Base-by-base conservation (phyloP, 2,113 vertebrate species). In the Nycticryphes semicollaris region DNA sequence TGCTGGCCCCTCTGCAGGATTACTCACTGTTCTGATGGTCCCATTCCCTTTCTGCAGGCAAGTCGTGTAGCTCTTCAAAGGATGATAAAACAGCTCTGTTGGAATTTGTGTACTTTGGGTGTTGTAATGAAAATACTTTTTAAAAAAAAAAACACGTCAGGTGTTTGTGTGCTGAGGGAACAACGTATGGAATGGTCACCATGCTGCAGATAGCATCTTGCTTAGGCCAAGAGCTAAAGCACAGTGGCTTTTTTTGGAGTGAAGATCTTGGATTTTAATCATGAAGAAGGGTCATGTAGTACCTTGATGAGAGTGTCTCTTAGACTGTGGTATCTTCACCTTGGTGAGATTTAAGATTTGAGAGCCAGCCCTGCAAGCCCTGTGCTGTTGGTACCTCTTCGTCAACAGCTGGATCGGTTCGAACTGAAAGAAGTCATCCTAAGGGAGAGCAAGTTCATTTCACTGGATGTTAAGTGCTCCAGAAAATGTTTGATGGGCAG, bases 161-260 rank as follows among this genome's bases (percentile, higher is more conserved):
- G n/a, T 45, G 45, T 31, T 35, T 4, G 1, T 9, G 25, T 76
- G 80, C 76, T 57, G 45, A 23, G 12, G 66, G 69, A 47, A 2
- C 25, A 3, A 2, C 3, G 41, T 10, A 41, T 51, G 67, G 53
- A 7, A 8, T 5, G 22, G 24, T 70, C 21, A 13, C 37, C 7
- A 0, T 0, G 1, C 59, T 59, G 28, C 7, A 33, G 23, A 3
- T 0, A 18, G 51, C 9, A 2, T 8, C 18, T 28, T 60, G 22
- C n/a, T 79, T 35, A 73, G n/a, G 25, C 20, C 2, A n/a, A 9
- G 37, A 41, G 27, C 41, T 10, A 22, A 64, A 76, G 12, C 27
- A 19, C 12, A 5, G 24, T 17, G 16, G 48, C 30, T 12, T 62
- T 43, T 39, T 63, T 77, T 25, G 60, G 60, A 4, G 39, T 70